Evolutionary conservation across 1,140 invertebrate species (phyloP).

Genomic region (Oedothorax gibbosus): DNA sequence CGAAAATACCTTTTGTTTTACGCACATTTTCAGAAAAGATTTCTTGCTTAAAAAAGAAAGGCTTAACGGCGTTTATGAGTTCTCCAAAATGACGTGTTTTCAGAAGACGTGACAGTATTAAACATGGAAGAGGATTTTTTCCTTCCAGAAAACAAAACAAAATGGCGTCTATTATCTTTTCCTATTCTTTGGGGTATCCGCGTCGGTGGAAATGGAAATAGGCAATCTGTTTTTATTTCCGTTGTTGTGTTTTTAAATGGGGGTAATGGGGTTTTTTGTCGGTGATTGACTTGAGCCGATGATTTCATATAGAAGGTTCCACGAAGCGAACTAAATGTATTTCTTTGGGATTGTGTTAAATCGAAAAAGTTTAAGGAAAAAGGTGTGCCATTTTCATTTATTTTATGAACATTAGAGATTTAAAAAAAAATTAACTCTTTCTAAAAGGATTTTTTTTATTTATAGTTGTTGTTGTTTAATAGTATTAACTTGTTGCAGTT

Average conservation of each 20-base stretch:
- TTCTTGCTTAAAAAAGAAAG: not conserved
- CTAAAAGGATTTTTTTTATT: too few relatives aligned
- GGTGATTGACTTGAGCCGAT: too few relatives aligned
- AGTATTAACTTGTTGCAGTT: too few relatives aligned
- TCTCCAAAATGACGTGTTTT: slow-evolving; percentile 22
- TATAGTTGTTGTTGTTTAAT: too few relatives aligned
- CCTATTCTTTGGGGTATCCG: not conserved
- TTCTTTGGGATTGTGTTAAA: too few relatives aligned
- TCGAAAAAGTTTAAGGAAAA: too few relatives aligned
- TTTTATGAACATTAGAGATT: too few relatives aligned
- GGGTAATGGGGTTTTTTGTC: not conserved
- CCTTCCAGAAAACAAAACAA: slow-evolving; percentile 10
- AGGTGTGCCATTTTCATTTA: too few relatives aligned
- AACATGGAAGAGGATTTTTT: slow-evolving; percentile 3
- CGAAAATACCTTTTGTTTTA: slow-evolving; percentile 46
- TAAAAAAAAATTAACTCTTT: too few relatives aligned
- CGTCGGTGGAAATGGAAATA: slow-evolving; percentile 29
- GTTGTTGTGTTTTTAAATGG: slow-evolving; percentile 8
- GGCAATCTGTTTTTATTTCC: slow-evolving; percentile 31
- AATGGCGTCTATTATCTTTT: slow-evolving; percentile 26
- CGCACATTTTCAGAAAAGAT: slow-evolving; percentile 7
- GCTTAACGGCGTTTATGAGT: slow-evolving; percentile 26
- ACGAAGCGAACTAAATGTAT: too few relatives aligned
- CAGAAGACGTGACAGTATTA: slow-evolving; percentile 28
- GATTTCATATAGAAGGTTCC: too few relatives aligned